These are phyloP conservation scores for Psilopogon haemacephalus DNA, from an alignment of 2,113 vertebrate genomes.

Conservation along the genomic window DNA sequence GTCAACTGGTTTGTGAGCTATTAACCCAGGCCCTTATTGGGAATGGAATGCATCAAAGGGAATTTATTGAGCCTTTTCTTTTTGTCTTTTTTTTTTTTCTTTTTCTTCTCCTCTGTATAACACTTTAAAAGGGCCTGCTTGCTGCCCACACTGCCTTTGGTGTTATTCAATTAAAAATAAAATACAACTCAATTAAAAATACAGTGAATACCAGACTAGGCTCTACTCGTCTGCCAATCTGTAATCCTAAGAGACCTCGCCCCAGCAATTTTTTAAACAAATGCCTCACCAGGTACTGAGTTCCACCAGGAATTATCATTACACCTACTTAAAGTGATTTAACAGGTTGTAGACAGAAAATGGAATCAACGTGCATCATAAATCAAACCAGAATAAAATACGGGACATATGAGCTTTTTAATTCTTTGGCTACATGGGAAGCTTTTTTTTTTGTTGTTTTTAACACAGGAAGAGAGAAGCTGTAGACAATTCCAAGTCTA, in stretches of 20 bases:
- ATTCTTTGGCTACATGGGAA: neutral
- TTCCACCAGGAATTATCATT: neutral
- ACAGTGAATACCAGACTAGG: neutral
- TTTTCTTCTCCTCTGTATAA: neutral
- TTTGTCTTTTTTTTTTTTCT: too few relatives aligned
- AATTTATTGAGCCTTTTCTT: neutral
- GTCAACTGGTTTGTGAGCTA: neutral
- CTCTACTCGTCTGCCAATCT: neutral
- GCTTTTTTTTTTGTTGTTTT: too few relatives aligned
- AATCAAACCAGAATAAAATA: constrained; percentile 32
- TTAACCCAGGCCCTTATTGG: neutral
- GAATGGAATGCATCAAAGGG: neutral
- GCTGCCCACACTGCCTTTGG: neutral
- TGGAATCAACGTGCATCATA: neutral
- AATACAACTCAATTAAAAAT: too few relatives aligned
- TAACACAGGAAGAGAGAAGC: neutral
- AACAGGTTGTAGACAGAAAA: neutral
- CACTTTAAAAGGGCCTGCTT: neutral
- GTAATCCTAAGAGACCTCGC: neutral
- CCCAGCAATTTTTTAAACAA: neutral
- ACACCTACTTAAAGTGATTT: neutral
- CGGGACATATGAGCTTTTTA: neutral
- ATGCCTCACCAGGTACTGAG: neutral
- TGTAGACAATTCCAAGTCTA: neutral
- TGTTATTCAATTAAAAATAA: constrained; percentile 21